Base-by-base conservation (phyloP, 2,113 vertebrate genomes). In the Hiodon tergisus region DNA sequence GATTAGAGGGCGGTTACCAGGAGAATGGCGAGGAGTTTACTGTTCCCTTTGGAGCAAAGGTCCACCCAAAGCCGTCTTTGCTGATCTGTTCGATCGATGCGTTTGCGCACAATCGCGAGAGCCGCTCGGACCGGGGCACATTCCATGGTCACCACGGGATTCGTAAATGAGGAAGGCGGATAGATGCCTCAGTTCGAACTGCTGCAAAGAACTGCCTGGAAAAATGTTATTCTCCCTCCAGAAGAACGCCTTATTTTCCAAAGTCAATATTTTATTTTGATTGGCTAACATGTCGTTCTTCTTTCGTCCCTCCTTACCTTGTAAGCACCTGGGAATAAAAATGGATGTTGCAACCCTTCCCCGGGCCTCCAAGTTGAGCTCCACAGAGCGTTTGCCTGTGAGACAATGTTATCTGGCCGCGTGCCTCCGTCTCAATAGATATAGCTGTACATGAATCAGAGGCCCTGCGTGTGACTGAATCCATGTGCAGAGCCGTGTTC, bases 261-360 rank as follows among this genome's bases (percentile, higher is more conserved):
- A 87, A 86, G 84, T 87, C 85, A 88, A 87, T 85, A 89, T 82
- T 86, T 89, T 88, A 88, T 86, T 80, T 83, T 85, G 83, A 89
- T 85, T 84, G 71, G 83, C 82, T 84, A 67, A 80, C 78, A 85
- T 86, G 73, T 57, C 46, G 2, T 78, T 83, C 85, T 83, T 85
- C 58, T 16, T 79, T 85, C 84, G 80, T 87, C 81, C 72, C 70
- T 58, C 83, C 78, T 78, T 61, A 79, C 52, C 80, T 88, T 82
- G 86, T 86, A 82, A 87, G 80, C 86, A 88, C 75, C 83, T 85
- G 85, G 83, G 80, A 84, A 81, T 78, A 84, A 77, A 78, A 58
- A 57, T 76, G 0, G n/a, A 14, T 67, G 77, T 80, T 80, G 75
- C 75, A 82, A 86, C 75, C 16, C 11, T 5, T 3, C 4, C 52